A percentile compares a stretch with the other conserved stretches of the same genome.
These are phyloP conservation scores for Leptinotarsa rubiginosa DNA, from an alignment of 2,888 invertebrate genomes.

Conservation along the genomic window DNA sequence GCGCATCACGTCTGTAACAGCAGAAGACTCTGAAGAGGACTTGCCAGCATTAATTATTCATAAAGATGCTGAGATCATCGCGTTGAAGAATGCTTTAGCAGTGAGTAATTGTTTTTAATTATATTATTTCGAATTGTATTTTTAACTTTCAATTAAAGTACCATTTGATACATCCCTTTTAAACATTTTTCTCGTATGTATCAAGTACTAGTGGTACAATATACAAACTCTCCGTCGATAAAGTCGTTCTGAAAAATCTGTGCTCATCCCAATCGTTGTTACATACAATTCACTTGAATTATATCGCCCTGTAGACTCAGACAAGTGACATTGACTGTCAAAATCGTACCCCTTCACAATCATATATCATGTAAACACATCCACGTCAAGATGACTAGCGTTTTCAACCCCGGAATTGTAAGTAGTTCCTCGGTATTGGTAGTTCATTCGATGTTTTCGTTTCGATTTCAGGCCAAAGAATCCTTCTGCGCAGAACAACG, in stretches of 20 bases:
- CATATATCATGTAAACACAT: conserved; percentile 10
- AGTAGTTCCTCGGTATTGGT: conserved; percentile 27
- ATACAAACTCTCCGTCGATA: too few species aligned
- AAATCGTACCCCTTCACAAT: neutral
- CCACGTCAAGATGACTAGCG: conserved; percentile 43
- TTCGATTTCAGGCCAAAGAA: conserved; percentile 53
- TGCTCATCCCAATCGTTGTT: too few species aligned
- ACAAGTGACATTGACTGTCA: neutral
- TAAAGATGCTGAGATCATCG: conserved; percentile 40
- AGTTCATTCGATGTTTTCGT: neutral
- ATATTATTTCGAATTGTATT: neutral
- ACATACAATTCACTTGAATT: too few species aligned
- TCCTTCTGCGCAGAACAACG: conserved; percentile 57
- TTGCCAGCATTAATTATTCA: conserved; percentile 34
- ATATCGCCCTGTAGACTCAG: neutral
- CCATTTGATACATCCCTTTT: too few species aligned
- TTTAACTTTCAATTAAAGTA: too few species aligned
- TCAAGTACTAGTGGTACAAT: too few species aligned
- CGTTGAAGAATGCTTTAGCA: conserved; percentile 36
- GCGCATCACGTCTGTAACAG: conserved; percentile 3
- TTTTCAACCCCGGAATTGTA: conserved; percentile 46
- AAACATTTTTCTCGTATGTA: too few species aligned
- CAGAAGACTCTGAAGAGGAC: conserved; percentile 23
- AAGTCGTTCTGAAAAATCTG: too few species aligned
- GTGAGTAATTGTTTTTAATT: conserved; percentile 28